A percentile compares a stretch with the other conserved stretches of the same genome.
Conservation (phyloP, 2,888 invertebrate species). For the Mythimna lalbum region DNA sequence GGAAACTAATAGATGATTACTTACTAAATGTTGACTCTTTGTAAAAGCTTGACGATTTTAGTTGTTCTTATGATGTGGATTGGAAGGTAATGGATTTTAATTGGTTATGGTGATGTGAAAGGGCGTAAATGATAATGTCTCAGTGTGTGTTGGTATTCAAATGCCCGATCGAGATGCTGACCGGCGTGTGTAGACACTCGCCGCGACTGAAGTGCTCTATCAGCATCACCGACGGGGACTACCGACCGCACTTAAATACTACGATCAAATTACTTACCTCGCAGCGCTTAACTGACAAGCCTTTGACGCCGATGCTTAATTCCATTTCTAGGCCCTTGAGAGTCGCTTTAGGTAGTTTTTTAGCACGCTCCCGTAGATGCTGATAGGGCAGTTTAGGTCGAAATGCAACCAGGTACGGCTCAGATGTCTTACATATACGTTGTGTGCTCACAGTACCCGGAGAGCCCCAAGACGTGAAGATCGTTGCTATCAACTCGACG, state of each 20-base stretch:
- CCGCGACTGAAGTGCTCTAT: slow-evolving; percentile 87
- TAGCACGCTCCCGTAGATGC: slow-evolving; percentile 89
- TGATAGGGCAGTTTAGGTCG: slow-evolving; percentile 90
- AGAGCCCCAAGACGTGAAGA: slow-evolving; percentile 98
- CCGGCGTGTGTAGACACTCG: slow-evolving; percentile 81
- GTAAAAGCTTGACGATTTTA: slow-evolving; percentile 89
- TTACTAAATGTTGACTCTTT: slow-evolving; percentile 89
- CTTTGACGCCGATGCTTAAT: slow-evolving; percentile 78
- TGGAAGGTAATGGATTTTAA: slow-evolving; percentile 90
- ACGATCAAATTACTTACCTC: slow-evolving; percentile 63
- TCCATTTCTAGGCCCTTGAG: slow-evolving; percentile 79
- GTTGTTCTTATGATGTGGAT: slow-evolving; percentile 89
- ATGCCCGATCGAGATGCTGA: slow-evolving; percentile 92
- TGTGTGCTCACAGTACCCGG: slow-evolving; percentile 96
- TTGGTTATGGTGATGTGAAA: slow-evolving; percentile 89
- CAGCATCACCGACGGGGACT: slow-evolving; percentile 86
- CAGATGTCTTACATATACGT: slow-evolving; percentile 70
- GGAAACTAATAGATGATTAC: slow-evolving; percentile 79
- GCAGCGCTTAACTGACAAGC: slow-evolving; percentile 75
- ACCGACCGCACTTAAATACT: slow-evolving; percentile 84
- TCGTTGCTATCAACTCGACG: slow-evolving; percentile 98
- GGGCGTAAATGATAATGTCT: slow-evolving; percentile 86
- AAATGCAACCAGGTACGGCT: slow-evolving; percentile 69
- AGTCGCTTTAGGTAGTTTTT: slow-evolving; percentile 84
- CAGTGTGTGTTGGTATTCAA: slow-evolving; percentile 94